phyloP scores from a whole-genome alignment of 2,888 invertebrate species.

The Anorthoa munda region DNA sequence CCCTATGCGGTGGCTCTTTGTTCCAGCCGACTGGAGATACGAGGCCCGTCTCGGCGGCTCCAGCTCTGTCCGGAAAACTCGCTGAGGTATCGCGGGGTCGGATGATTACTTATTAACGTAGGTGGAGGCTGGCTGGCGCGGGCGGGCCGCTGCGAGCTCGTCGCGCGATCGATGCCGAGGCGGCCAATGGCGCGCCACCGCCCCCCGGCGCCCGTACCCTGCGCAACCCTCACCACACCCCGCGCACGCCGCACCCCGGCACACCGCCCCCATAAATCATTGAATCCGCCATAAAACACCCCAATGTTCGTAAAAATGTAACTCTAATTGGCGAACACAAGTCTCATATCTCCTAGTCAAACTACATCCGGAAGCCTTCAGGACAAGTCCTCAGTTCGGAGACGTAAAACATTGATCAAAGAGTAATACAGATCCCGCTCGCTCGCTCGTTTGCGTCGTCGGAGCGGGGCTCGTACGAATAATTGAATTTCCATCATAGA shows the following conservation, averaged over 20 bases:
- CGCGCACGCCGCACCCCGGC: constrained; percentile 83
- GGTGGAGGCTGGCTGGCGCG: constrained; percentile 90
- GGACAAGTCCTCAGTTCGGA: constrained; percentile 77
- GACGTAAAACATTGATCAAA: constrained; percentile 88
- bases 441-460: constrained; percentile 77
- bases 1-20: constrained; percentile 87
- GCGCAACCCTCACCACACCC: constrained; percentile 86
- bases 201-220: constrained; percentile 83
- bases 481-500: constrained; percentile 91
- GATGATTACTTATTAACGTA: constrained; percentile 91
- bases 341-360: constrained; percentile 85
- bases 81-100: constrained; percentile 89
- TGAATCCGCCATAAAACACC: constrained; percentile 90
- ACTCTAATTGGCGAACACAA: constrained; percentile 89
- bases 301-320: constrained; percentile 90
- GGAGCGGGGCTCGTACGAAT: constrained; percentile 85
- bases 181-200: constrained; percentile 90
- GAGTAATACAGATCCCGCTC: constrained; percentile 82
- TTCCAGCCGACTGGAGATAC: constrained; percentile 87
- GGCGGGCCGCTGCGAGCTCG: constrained; percentile 88
- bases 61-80: constrained; percentile 89
- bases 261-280: constrained; percentile 91
- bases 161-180: constrained; percentile 89
- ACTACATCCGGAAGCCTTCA: constrained; percentile 80
- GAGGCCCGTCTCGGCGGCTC: constrained; percentile 87